These are phyloP conservation scores for Acrocephalus scirpaceus DNA, from an alignment of 2,797 vertebrate genomes.

Conservation along the genomic window DNA sequence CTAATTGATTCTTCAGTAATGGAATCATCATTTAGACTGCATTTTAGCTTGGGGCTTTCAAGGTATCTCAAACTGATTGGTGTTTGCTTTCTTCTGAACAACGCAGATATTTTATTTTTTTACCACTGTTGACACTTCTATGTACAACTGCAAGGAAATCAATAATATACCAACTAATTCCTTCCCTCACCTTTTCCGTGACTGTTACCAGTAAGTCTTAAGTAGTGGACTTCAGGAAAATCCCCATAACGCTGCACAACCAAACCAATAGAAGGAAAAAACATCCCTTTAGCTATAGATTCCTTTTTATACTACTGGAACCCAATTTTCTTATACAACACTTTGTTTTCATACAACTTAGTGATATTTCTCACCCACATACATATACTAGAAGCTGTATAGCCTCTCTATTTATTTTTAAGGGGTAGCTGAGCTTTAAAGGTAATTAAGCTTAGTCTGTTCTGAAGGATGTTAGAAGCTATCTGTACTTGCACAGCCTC, in stretches of 20 bases:
- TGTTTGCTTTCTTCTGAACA: slow-evolving; percentile 27
- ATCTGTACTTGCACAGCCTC: slow-evolving; percentile 67
- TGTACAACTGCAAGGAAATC: slow-evolving; percentile 37
- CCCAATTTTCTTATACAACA: slow-evolving; percentile 44
- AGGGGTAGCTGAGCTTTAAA: slow-evolving; percentile 68
- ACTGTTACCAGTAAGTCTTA: slow-evolving; percentile 35
- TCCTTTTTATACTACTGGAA: slow-evolving; percentile 64
- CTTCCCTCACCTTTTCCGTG: slow-evolving; percentile 12
- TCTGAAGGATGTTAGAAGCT: slow-evolving; percentile 67
- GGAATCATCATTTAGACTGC: slow-evolving; percentile 14
- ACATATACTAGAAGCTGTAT: slow-evolving; percentile 45
- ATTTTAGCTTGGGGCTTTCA: slow-evolving; percentile 35
- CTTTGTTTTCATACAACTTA: slow-evolving; percentile 26
- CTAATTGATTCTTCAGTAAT: slow-evolving; percentile 33
- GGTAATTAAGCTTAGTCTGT: slow-evolving; percentile 53
- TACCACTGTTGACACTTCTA: slow-evolving; percentile 31
- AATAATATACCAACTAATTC: not conserved
- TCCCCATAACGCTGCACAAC: slow-evolving; percentile 45
- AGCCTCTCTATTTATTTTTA: slow-evolving; percentile 68
- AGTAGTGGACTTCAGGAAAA: slow-evolving; percentile 50
- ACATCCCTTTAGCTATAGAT: slow-evolving; percentile 1
- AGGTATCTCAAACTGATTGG: not conserved
- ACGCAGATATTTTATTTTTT: slow-evolving; percentile 27
- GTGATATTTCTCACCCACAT: slow-evolving; percentile 11
- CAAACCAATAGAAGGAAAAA: slow-evolving; percentile 37